phyloP scores from a whole-genome alignment of 1,140 invertebrate genomes.

The Nasonia vitripennis region DNA sequence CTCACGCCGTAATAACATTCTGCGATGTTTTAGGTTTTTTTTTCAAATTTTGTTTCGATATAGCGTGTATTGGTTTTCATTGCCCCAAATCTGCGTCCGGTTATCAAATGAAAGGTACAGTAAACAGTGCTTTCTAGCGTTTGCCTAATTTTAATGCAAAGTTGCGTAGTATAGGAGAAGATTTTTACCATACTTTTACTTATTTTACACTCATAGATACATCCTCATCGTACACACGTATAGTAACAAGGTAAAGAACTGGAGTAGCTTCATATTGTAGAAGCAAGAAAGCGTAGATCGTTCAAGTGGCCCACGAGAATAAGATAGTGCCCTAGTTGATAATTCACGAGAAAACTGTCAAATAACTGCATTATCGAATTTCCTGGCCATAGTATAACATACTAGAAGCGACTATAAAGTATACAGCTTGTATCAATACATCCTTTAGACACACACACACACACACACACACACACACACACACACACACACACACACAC shows the following conservation, averaged over 20 bases:
- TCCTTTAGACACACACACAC: neutral
- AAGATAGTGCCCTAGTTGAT: neutral
- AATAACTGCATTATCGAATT: neutral
- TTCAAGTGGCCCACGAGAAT: constrained; percentile 18
- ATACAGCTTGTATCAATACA: neutral
- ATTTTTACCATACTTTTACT: neutral
- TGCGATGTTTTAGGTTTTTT: neutral
- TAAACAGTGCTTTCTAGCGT: constrained; percentile 30
- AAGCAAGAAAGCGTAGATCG: neutral
- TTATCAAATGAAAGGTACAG: neutral
- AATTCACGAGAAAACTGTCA: neutral
- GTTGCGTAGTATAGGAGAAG: neutral
- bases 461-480: neutral
- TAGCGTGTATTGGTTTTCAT: too few relatives aligned
- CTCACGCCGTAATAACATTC: neutral
- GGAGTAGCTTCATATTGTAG: constrained; percentile 14
- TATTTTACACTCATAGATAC: neutral
- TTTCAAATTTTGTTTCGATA: neutral
- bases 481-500: neutral
- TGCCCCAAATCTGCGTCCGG: neutral
- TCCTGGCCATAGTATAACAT: neutral
- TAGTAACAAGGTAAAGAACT: neutral
- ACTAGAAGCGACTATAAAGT: neutral
- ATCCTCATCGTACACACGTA: neutral
- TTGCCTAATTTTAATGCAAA: constrained; percentile 15